Base-by-base conservation (phyloP, 2,888 invertebrate species). In the Athalia rosae region DNA sequence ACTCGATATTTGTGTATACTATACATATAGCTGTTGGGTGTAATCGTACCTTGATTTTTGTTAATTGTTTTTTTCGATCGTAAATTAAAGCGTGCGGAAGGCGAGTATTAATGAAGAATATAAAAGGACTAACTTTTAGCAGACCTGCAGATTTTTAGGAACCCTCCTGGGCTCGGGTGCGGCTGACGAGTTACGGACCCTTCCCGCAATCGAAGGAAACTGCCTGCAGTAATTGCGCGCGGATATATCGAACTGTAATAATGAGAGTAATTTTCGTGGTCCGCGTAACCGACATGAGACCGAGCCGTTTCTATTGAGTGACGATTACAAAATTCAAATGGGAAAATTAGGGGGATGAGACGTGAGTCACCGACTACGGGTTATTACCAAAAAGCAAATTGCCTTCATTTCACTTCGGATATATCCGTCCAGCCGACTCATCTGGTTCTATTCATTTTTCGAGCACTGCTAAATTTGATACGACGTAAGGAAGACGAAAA, bases 201-300 rank as follows among this genome's bases (percentile, higher is more conserved):
- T 71, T 13, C 58, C 28, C 28, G 28, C 28, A 58, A 71, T 71
- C 71, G 71, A 58, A 71, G 58, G 58, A 71, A 71, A 71, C 5
- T 61, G 53, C 53, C 56, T 45, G 45, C 43, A 58, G 58, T 71
- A 71, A 71, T 71, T 71, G 45, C 58, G 28, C 28, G 58, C 56
- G 71, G 71, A 45, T 79, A 82, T 84, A 85, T 84, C 85, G 82
- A 84, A 83, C 82, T 82, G 81, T 83, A 84, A 85, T 85, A 83
- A 86, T 85, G 85, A 84, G 85, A 85, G 84, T 84, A 85, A 87
- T 87, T 88, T 86, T 86, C 86, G 87, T 85, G 86, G 87, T 87
- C 85, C 87, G 84, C 85, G 85, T 87, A 86, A 88, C 86, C 83
- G 86, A 83, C 81, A 81, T 83, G 84, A 28, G 28, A 84, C 83